These are phyloP conservation scores for Delia radicum DNA, from an alignment of 1,140 invertebrate genomes.

Conservation along the genomic window DNA sequence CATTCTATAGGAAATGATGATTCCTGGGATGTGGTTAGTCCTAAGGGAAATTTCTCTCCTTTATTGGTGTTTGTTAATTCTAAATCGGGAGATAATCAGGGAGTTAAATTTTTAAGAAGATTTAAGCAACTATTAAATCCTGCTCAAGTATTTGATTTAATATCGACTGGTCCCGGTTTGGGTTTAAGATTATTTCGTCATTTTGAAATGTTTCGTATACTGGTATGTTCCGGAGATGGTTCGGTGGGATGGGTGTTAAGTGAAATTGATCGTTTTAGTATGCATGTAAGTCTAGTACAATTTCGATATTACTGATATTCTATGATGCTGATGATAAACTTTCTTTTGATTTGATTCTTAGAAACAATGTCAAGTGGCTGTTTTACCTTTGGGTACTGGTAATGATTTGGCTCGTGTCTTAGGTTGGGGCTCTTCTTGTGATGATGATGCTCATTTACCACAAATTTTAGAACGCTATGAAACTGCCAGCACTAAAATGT, in stretches of 20 bases:
- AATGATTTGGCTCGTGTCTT: constrained; percentile 92
- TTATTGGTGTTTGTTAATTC: constrained; percentile 96
- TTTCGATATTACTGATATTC: background rate
- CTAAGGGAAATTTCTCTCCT: constrained; percentile 69
- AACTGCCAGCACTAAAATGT: constrained; percentile 91
- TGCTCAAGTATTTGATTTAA: constrained; percentile 96
- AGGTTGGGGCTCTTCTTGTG: constrained; percentile 94
- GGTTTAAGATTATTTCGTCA: constrained; percentile 85
- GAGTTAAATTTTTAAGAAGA: constrained; percentile 90
- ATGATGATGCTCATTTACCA: constrained; percentile 90
- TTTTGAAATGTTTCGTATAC: constrained; percentile 87
- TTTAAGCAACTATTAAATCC: constrained; percentile 97
- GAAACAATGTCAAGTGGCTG: constrained; percentile 89
- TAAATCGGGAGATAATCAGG: constrained; percentile 96
- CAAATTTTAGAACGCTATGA: constrained; percentile 91
- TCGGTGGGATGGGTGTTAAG: constrained; percentile 93
- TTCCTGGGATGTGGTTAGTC: constrained; percentile 84
- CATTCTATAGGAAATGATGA: constrained; percentile 88
- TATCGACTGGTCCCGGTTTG: constrained; percentile 79
- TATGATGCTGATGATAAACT: background rate
- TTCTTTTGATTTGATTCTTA: constrained; percentile 54
- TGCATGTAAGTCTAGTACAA: constrained; percentile 74
- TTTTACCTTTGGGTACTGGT: constrained; percentile 91
- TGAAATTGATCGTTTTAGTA: constrained; percentile 87
- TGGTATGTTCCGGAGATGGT: constrained; percentile 92